Percentiles rank a stretch among this genome's conserved stretches.
phyloP scores from a whole-genome alignment of 2,797 vertebrate genomes.

The Clamator glandarius region DNA sequence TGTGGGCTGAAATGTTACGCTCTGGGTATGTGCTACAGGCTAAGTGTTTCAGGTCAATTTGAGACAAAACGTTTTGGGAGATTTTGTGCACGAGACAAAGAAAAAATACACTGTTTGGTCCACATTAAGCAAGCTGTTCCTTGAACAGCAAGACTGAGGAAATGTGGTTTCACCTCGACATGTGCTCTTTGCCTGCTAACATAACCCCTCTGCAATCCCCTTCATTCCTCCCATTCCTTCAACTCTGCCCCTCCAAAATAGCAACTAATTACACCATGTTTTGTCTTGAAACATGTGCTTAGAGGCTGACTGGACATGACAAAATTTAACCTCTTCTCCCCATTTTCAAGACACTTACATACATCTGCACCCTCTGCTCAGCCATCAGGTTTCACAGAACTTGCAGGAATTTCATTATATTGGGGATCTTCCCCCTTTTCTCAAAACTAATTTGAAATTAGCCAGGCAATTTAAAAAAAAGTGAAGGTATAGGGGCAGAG shows the following conservation, averaged over 20 bases:
- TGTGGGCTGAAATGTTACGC: constrained; percentile 37
- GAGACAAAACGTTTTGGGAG: not conserved
- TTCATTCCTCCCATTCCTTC: fast-evolving
- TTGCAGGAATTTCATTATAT: not conserved
- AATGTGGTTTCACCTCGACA: constrained; percentile 10
- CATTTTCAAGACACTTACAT: not conserved
- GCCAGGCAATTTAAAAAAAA: not conserved
- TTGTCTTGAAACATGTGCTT: not conserved
- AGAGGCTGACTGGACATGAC: not conserved
- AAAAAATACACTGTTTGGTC: constrained; percentile 42
- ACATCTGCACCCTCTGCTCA: not conserved
- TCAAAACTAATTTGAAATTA: not conserved
- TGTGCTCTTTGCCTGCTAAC: not conserved
- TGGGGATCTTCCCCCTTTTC: not conserved
- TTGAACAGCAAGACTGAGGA: not conserved
- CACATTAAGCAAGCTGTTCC: constrained; percentile 12
- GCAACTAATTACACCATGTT: not conserved
- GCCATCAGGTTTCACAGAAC: not conserved
- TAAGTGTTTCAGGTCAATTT: not conserved
- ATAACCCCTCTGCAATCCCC: not conserved
- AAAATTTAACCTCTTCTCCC: not conserved
- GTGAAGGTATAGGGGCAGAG: not conserved
- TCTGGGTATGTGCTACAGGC: constrained; percentile 28
- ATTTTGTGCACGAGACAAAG: not conserved
- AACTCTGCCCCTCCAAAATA: not conserved